Base-by-base conservation (phyloP, 1,140 invertebrate species). In the Drosophila guanche region DNA sequence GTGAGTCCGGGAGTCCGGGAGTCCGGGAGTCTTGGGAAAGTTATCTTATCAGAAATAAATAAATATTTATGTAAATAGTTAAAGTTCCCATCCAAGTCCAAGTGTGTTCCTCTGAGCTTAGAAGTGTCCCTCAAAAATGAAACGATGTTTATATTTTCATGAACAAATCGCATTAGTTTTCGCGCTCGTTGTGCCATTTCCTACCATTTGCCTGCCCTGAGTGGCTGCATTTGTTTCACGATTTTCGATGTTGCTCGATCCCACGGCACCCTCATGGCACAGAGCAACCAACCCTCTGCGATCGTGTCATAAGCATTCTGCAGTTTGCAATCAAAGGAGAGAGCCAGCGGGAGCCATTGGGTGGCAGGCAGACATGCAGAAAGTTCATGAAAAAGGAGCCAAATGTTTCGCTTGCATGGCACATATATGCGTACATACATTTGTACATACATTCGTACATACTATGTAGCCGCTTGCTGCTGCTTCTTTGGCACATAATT, bases 401-500 rank as follows among this genome's bases (percentile, higher is more conserved):
- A 4, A 16, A 2, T 33, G 47, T 54, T 37, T 40, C 1, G 22
- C 16, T 10, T 37, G 43, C 55, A 48, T 16, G 40, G 57, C 27
- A 45, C 48, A 25, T 55, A 23, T 47, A 23, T 23, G 5, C 12
- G 1, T 41, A 41, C 4, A 33, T 6, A 12, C 22, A 16, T 33
- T 54, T 27, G 5, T 23, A 20, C 12, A 37, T 1, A 12, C 4
- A 37, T 12, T 12, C 12, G 10, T 8, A 33, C 8, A 8, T 8
- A 1, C 3, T 29, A 7, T 29, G 7, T 29, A 29, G 3, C 42
- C 23, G 27, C 46, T 27, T 3, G 29, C 33, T 16, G 25, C 53
- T 73, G 79, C 29, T 83, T 63, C 55, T 57, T 79, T 84, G 48
- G 80, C 81, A 84, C 76, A 85, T 85, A 85, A 85, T 85, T 85